Conservation (phyloP, 2,888 invertebrate species). For the Lissonota sp. region DNA sequence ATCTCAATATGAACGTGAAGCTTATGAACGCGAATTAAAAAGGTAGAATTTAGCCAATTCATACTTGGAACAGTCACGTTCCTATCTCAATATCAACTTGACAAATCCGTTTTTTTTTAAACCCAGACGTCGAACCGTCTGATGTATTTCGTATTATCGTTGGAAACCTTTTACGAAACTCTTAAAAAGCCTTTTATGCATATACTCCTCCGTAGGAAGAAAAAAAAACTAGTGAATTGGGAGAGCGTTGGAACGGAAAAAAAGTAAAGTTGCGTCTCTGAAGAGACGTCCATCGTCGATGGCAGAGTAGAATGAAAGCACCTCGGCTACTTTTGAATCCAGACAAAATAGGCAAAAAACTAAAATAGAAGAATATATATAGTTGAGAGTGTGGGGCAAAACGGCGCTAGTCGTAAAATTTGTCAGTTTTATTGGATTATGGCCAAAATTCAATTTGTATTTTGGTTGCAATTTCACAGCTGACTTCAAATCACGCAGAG, state of each 20-base stretch:
- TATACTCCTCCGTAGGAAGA: background rate
- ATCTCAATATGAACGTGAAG: no score
- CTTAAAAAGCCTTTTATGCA: no score
- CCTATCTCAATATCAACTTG: no score
- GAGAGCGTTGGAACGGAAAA: constrained; percentile 2
- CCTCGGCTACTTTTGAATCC: constrained; percentile 74
- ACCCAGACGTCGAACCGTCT: constrained; percentile 47
- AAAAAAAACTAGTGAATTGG: background rate
- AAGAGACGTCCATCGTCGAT: constrained; percentile 71
- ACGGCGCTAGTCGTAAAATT: no score
- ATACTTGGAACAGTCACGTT: no score
- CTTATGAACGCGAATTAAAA: no score
- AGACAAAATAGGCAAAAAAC: constrained; percentile 65
- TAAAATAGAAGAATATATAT: constrained; percentile 58
- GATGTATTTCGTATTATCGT: constrained; percentile 45
- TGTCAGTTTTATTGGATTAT: no score
- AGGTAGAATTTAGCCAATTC: no score
- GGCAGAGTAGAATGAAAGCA: constrained; percentile 62
- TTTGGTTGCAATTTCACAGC: no score
- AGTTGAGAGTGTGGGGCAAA: background rate
- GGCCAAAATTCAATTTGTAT: no score
- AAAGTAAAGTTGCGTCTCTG: constrained; percentile 48
- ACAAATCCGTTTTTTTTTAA: no score
- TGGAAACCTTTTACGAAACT: constrained; percentile 56
- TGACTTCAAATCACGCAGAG: no score